Evolutionary conservation across 2,113 vertebrate genomes (phyloP).

Genomic region (Mugil cephalus): DNA sequence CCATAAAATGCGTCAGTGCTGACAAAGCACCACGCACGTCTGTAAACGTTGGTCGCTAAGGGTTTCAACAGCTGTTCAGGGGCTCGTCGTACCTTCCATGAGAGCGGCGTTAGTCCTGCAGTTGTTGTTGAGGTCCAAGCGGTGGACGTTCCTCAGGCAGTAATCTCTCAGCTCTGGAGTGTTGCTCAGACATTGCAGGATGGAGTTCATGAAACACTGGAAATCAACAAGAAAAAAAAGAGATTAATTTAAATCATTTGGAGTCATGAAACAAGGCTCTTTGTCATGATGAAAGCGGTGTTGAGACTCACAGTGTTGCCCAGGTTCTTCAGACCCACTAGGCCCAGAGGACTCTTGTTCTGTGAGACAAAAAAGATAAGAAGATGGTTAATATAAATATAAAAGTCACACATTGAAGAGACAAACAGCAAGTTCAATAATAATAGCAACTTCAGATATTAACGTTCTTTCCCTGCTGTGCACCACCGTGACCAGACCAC

Average conservation of each 20-base stretch:
- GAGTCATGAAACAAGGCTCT: too few species aligned
- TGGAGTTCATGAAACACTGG: slow-evolving; percentile 99
- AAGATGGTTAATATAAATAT: neutral
- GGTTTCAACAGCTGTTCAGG: neutral
- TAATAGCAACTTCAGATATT: too few species aligned
- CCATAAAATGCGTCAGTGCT: neutral
- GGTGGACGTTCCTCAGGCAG: slow-evolving; percentile 90
- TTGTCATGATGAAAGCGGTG: too few species aligned
- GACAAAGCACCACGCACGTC: too few species aligned
- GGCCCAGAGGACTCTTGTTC: slow-evolving; percentile 93
- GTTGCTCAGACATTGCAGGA: slow-evolving; percentile 97
- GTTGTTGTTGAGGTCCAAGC: slow-evolving; percentile 89
- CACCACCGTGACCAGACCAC: too few species aligned
- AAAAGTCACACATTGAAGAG: too few species aligned
- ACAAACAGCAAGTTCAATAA: too few species aligned
- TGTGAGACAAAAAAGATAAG: slow-evolving; percentile 63
- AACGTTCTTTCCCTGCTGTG: too few species aligned
- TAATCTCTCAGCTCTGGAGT: slow-evolving; percentile 94
- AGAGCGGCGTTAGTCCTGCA: slow-evolving; percentile 86
- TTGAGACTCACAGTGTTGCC: slow-evolving; percentile 92
- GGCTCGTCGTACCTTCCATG: slow-evolving; percentile 87
- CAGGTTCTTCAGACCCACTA: slow-evolving; percentile 94
- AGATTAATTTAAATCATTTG: too few species aligned
- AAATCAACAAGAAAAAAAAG: neutral
- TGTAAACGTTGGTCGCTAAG: too few species aligned